Percentiles rank a stretch among this genome's conserved stretches.
Conservation (phyloP, 2,888 invertebrate species). For the Elysia crispata region DNA sequence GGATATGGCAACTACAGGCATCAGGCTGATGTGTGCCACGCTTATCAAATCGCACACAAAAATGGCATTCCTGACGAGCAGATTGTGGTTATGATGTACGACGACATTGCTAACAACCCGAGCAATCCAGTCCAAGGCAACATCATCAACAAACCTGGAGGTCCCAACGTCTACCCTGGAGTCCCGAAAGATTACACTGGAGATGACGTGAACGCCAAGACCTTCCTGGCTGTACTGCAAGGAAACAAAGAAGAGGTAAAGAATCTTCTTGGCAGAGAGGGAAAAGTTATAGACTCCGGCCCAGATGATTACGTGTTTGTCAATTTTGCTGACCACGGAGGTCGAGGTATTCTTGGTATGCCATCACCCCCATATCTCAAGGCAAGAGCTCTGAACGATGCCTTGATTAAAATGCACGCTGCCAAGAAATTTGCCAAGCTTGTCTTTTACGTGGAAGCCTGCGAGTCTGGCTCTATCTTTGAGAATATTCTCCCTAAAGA, state of each 20-base stretch:
- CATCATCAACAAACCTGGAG: conserved; percentile 81
- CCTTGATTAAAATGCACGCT: conserved; percentile 77
- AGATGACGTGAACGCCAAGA: conserved; percentile 80
- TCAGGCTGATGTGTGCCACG: conserved; percentile 82
- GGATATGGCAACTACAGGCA: conserved; percentile 82
- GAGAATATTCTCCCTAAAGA: conserved; percentile 78
- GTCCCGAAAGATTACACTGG: conserved; percentile 81
- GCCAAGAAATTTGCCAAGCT: conserved; percentile 79
- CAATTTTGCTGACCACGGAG: conserved; percentile 83
- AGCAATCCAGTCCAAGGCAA: conserved; percentile 81
- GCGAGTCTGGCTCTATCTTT: conserved; percentile 84
- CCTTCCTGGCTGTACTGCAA: conserved; percentile 81
- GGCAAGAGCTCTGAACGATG: conserved; percentile 74
- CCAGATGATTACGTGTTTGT: conserved; percentile 82
- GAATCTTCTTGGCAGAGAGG: conserved; percentile 39
- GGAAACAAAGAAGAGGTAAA: conserved; percentile 77
- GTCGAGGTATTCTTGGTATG: conserved; percentile 81
- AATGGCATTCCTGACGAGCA: conserved; percentile 81
- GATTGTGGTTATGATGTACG: conserved; percentile 75
- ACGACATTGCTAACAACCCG: conserved; percentile 81
- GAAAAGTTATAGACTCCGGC: conserved; percentile 78
- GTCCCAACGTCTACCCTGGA: conserved; percentile 81
- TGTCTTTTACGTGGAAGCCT: conserved; percentile 81
- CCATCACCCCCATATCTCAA: conserved; percentile 77
- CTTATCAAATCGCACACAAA: conserved; percentile 80